Conservation (phyloP, 1,140 invertebrate species). For the Paraescarpia echinospica region DNA sequence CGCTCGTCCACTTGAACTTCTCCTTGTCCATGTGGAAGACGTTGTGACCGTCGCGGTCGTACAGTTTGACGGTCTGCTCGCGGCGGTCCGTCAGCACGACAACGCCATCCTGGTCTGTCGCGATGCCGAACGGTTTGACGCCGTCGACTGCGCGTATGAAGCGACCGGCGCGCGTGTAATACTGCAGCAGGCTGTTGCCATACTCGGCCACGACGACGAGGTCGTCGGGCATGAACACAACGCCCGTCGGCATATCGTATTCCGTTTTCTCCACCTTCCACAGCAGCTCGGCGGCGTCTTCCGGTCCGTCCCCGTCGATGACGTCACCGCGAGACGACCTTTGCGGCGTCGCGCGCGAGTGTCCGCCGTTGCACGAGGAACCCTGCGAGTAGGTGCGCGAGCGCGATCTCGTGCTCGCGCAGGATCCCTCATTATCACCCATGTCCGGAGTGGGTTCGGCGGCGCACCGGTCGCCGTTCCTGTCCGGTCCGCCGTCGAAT, state of each 20-base stretch:
- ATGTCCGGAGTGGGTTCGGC: not conserved
- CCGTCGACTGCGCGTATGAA: slow-evolving; percentile 22
- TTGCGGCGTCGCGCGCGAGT: not conserved
- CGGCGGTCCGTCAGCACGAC: slow-evolving; percentile 26
- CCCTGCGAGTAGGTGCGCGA: not conserved
- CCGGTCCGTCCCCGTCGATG: not conserved
- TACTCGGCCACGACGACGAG: slow-evolving; percentile 29
- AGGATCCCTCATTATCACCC: not conserved
- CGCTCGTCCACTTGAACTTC: slow-evolving; percentile 27
- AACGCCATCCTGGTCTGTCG: slow-evolving; percentile 7
- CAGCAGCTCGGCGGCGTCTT: slow-evolving; percentile 4
- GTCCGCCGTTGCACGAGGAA: too few species aligned
- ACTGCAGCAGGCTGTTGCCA: slow-evolving; percentile 23
- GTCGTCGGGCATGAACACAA: slow-evolving; percentile 13
- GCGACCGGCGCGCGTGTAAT: slow-evolving; percentile 17
- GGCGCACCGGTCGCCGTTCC: not conserved
- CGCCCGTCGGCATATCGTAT: slow-evolving; percentile 25
- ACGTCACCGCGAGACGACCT: not conserved
- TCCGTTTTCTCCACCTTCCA: slow-evolving; percentile 19
- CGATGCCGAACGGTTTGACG: slow-evolving; percentile 28
- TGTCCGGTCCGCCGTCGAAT: not conserved
- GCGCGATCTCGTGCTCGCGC: not conserved
- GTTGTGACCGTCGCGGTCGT: slow-evolving; percentile 25
- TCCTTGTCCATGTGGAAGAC: slow-evolving; percentile 19
- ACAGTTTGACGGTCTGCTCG: slow-evolving; percentile 23